A percentile compares a stretch with the other conserved stretches of the same genome.
phyloP scores from a whole-genome alignment of 2,113 vertebrate genomes.

The Oncorhynchus masou region DNA sequence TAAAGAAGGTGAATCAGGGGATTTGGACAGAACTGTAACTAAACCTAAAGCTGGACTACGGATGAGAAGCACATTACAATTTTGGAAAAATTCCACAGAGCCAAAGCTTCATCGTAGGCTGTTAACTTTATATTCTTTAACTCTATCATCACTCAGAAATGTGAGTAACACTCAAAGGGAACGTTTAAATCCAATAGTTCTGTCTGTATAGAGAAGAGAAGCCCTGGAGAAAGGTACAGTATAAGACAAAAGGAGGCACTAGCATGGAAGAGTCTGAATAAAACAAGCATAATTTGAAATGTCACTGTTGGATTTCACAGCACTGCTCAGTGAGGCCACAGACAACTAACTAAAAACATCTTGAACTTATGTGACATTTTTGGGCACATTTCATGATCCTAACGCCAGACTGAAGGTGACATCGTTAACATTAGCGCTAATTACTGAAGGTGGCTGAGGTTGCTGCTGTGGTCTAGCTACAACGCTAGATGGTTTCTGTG shows the following conservation, averaged over 20 bases:
- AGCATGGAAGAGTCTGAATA: not conserved
- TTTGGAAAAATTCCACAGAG: conserved; percentile 69
- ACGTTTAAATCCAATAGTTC: not conserved
- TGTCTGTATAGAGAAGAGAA: not conserved
- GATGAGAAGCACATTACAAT: conserved; percentile 64
- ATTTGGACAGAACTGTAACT: conserved; percentile 73
- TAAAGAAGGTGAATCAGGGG: conserved; percentile 76
- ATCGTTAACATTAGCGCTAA: conserved; percentile 50
- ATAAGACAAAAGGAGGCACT: not conserved
- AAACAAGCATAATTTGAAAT: not conserved
- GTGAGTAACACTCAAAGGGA: not conserved
- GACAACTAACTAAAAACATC: not conserved
- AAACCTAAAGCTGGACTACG: conserved; percentile 68
- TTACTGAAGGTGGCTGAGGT: conserved; percentile 42
- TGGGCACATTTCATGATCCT: conserved; percentile 20
- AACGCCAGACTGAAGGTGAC: conserved; percentile 21
- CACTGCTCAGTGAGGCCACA: not conserved
- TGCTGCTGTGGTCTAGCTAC: conserved; percentile 53
- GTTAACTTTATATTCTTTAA: conserved; percentile 67
- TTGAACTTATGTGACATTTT: not conserved
- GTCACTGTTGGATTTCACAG: not conserved
- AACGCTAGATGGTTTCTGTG: conserved; percentile 60
- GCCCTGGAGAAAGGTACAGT: too few species aligned
- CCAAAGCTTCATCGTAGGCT: conserved; percentile 57
- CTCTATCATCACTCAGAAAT: conserved; percentile 47